Conservation (phyloP, 1,140 invertebrate genomes). For the Hetaerina americana region DNA sequence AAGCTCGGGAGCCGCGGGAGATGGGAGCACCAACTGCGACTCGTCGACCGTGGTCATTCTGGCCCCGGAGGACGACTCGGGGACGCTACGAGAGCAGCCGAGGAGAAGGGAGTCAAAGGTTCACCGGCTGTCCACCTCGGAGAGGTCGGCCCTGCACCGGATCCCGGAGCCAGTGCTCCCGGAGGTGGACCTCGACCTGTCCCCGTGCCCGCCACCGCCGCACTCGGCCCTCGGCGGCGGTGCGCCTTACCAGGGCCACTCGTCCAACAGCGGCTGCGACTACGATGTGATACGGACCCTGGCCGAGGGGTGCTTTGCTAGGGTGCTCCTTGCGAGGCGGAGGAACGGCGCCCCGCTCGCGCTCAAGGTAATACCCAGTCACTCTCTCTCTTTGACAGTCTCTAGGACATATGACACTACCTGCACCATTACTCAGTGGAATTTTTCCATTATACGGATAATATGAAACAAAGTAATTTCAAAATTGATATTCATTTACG, state of each 20-base stretch:
- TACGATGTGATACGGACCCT: slow-evolving; percentile 50
- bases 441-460: too few relatives aligned
- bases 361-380: slow-evolving; percentile 38
- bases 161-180: neutral
- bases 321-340: slow-evolving; percentile 42
- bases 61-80: neutral
- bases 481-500: too few relatives aligned
- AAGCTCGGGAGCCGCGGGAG: neutral
- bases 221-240: neutral
- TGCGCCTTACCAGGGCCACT: neutral
- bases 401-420: too few relatives aligned
- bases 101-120: neutral
- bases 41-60: neutral
- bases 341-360: slow-evolving; percentile 45
- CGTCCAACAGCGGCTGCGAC: slow-evolving; percentile 25
- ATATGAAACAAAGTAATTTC: too few relatives aligned
- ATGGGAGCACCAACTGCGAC: neutral
- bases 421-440: too few relatives aligned
- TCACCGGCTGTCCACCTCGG: neutral
- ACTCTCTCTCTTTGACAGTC: too few relatives aligned
- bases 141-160: neutral
- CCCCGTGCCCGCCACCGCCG: neutral
- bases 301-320: slow-evolving; percentile 56
- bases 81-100: too few relatives aligned
- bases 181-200: neutral